Evolutionary conservation across 2,113 vertebrate species (phyloP), one percentile per base, ranked within the genome.

Genomic region (Channa maculata): DNA sequence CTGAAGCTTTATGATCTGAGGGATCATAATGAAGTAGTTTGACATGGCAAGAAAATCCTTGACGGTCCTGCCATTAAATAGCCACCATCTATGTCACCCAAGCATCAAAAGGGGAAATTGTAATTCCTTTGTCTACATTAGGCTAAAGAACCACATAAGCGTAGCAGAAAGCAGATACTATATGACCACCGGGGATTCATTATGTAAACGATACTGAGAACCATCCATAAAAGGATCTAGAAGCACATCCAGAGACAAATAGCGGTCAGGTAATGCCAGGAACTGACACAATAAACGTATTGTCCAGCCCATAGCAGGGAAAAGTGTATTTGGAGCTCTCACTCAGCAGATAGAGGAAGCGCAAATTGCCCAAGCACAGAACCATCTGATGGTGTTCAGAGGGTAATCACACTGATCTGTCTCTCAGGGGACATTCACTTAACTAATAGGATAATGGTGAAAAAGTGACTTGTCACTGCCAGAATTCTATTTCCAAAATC

Each of bases 201-300:
- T 83, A 82, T 65, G 57, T 2, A 12, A 45, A 24, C 75, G 72
- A 88, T 76, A 75, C 62, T 41, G 67, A 71, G 51, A 52, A 5
- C n/a, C 60, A 33, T 82, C 67, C 64, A 60, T 53, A 70, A 65
- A 82, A 87, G 55, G 48, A 69, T 74, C 79, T 60, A 49, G 66
- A 70, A 36, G 33, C 52, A 58, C 46, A 83, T 81, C 55, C 63
- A 59, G 75, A 83, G 84, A 87, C 63, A 54, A 84, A 87, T 24
- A 58, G 66, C 63, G 66, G 64, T 52, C 24, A 8, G 55, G 78
- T 82, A 82, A 88, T 91, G 88, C 65, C 80, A 79, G 63, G 69
- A 80, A 75, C 75, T 85, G 86, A 89, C 84, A 89, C 57, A 51
- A 77, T 54, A 86, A 86, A 89, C 15, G 2, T 69, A 87, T 85